Evolutionary conservation across 2,113 vertebrate species (phyloP), one percentile per base, ranked within the genome.

Genomic region (Myiozetetes cayanensis): DNA sequence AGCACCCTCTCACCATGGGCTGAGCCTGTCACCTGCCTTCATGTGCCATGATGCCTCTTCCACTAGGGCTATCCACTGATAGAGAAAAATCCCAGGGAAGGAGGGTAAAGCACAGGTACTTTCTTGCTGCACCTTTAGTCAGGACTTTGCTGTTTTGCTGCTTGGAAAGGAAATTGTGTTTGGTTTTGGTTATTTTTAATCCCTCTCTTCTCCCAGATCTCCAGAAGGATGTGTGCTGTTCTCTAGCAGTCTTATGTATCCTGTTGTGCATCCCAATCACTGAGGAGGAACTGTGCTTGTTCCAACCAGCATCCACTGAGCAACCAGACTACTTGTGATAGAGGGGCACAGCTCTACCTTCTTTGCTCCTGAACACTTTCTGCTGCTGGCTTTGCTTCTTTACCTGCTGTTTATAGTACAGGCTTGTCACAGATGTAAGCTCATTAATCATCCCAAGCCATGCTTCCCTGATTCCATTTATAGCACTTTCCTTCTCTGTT

Each of bases 341-440:
- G n/a, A 50, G n/a, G 63, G 20, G 9, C 13, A 23, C 2, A 5
- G 59, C 24, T 62, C 24, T 16, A 53, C 28, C 31, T 52, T 47
- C 49, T 35, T 44, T 14, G 13, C 65, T 81, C 74, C 46, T 43
- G n/a, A 66, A 28, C 50, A 8, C 66, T 52, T 78, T 56, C 41
- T 74, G 46, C 70, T 81, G 65, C 66, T 67, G 78, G n/a, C 61
- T 82, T 49, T 66, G 59, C 74, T 62, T 53, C 43, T 75, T 43
- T 85, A 85, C 88, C 90, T 94, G 78, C 78, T 93, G 78, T 89
- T 89, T 87, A 49, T 43, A 87, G 65, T 41, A 41, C 53, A 47
- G 33, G 41, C 61, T 74, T 2, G 5, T 79, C 43, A 78, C 43
- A 87, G 74, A 55, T 61, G 19, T 75, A 81, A 91, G 85, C 56